Evolutionary conservation across 2,888 invertebrate species (phyloP).

Genomic region (Syritta pipiens): DNA sequence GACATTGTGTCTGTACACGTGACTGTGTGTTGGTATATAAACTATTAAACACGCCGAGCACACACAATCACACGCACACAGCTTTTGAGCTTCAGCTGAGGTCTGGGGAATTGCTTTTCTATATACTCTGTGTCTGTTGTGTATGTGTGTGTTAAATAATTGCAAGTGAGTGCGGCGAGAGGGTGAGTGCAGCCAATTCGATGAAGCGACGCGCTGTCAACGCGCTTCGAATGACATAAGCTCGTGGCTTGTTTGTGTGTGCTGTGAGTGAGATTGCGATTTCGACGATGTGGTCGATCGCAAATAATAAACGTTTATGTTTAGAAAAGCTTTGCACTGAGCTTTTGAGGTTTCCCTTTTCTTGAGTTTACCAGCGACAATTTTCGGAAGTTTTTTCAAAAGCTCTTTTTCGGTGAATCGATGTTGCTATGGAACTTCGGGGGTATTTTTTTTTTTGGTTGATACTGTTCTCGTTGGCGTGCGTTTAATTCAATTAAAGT

Average conservation of each 20-base stretch:
- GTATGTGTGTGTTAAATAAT: background rate
- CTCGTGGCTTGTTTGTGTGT: background rate
- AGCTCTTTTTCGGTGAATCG: conserved; percentile 19
- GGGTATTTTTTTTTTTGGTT: background rate
- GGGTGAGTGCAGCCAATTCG: conserved; percentile 27
- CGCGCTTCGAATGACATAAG: conserved; percentile 15
- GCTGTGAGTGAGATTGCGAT: background rate
- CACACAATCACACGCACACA: no score
- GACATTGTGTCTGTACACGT: conserved; percentile 64
- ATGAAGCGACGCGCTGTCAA: background rate
- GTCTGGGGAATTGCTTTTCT: conserved; percentile 20
- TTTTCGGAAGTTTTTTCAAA: no score
- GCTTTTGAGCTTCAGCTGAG: conserved; percentile 35
- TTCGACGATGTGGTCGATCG: background rate
- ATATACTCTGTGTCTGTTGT: background rate
- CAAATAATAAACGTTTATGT: conserved; percentile 16
- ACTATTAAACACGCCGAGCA: conserved; percentile 5
- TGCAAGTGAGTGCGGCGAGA: background rate
- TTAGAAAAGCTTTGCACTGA: no score
- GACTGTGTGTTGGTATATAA: conserved; percentile 51
- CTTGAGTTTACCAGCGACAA: no score
- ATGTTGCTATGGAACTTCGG: conserved; percentile 26
- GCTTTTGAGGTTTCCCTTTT: no score
- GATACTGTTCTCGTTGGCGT: background rate
- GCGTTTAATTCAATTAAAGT: background rate